Evolutionary conservation across 2,888 invertebrate species (phyloP), one percentile per base, ranked within the genome.

Genomic region (Amblyjoppa fuscipennis): DNA sequence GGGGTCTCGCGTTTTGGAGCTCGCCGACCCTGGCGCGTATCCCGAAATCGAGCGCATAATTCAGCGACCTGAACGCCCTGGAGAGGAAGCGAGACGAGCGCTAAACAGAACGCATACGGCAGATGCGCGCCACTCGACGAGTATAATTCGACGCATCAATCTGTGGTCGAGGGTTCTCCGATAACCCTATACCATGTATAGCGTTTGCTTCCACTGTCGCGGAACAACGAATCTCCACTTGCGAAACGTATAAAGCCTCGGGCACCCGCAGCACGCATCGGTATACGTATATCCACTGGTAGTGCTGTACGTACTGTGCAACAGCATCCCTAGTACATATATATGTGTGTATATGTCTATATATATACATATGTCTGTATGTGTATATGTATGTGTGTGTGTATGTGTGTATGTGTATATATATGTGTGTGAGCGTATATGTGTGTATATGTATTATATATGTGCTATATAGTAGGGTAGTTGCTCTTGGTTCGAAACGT

Each of bases 11-110:
- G 83, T 86, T 88, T 81, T 75, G 66, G 71, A 69, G 38, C 56
- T 74, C 84, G 38, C 61, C 64, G 49, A 31, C 79, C 74, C 31
- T 49, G 20, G 41, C 41, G 34, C 70, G 59, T 45, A 41, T 41
- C 86, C 81, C 89, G 90, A 92, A 93, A 94, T 93, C 93, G 93
- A 93, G 91, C 93, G 92, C 92, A 93, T 93, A 93, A 94, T 93
- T 94, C 92, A 93, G 91, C 56, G 59, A n/a, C 74, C 25, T 28
- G 66, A 53, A 64, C 61, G 61, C 71, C n/a, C 45, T 20, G 91
- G 90, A 89, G 90, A 68, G 79, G 53, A 81, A 77, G 83, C 80
- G 83, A 73, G 49, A 20, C 49, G 11, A 38, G 59, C 66, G 59
- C 59, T 73, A 49, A 78, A 75, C 56, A 64, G 41, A 79, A 71